Base-by-base conservation (phyloP, 2,797 vertebrate genomes). In the Amphiprion clarkii region DNA sequence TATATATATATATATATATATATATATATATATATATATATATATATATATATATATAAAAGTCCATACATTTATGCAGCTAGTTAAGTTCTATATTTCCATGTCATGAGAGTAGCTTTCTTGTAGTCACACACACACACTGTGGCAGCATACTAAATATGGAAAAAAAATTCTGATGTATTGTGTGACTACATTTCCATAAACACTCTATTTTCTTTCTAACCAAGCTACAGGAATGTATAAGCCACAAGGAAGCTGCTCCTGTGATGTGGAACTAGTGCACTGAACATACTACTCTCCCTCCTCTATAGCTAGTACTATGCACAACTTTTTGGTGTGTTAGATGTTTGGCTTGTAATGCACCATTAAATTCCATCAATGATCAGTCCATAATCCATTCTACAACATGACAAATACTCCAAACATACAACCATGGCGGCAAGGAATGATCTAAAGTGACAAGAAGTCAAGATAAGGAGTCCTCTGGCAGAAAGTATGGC, bases 181-280 rank as follows among this genome's bases (percentile, higher is more conserved):
- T 44, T 44, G 46, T 60, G 68, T 40, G 46, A 76, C 55, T 48
- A 55, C 46, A 83, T 81, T 73, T 79, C 64, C 66, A 80, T 71
- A 80, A 76, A 70, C 52, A 81, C 58, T 58, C 56, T 52, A 52
- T 27, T 11, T 51, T 62, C 51, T 75, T 67, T 68, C 52, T 31
- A 52, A 31, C 33, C 70, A 75, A 79, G 29, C 59, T 55, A 21
- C 25, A 31, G 2, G 13, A 59, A 29, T 55, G 52, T 60, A 27
- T 46, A 14, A 31, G 51, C 40, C 21, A 44, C 21, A 64, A 57
- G 40, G 55, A 72, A 49, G 59, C 27, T 72, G 62, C 51, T 66
- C 23, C 56, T 67, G 46, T 46, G 53, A 76, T 64, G 51, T 39
- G 7, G 21, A 44, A 17, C 53, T 9, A 17, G 49, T 52, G 49